These are phyloP conservation scores for Dasypogon diadema DNA, from an alignment of 2,888 invertebrate genomes.

Conservation along the genomic window DNA sequence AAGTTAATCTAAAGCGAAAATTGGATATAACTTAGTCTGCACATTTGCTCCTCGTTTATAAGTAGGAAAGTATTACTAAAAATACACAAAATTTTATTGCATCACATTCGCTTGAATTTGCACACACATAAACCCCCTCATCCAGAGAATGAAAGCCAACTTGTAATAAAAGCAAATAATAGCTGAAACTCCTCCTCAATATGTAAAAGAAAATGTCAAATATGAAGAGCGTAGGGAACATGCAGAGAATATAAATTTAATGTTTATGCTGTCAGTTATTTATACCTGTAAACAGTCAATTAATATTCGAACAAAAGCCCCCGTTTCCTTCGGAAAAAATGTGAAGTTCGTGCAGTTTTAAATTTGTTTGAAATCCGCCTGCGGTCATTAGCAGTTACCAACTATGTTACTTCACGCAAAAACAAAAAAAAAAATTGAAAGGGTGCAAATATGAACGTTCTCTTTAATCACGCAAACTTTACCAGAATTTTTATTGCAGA, in stretches of 20 bases:
- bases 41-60: no score
- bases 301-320: neutral
- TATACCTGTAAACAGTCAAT: conserved; percentile 4
- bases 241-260: conserved; percentile 18
- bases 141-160: no score
- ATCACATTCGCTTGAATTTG: no score
- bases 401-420: no score
- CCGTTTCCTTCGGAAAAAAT: neutral
- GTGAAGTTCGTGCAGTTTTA: neutral
- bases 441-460: neutral
- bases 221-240: neutral
- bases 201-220: conserved; percentile 1
- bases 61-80: no score
- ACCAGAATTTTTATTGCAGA: conserved; percentile 1
- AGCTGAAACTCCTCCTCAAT: no score
- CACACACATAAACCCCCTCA: no score
- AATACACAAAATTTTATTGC: no score
- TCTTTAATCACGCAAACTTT: conserved; percentile 23
- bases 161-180: conserved; percentile 3
- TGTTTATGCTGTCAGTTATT: conserved; percentile 4
- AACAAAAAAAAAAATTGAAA: neutral
- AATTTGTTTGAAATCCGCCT: neutral
- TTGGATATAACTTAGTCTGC: no score
- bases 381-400: neutral
- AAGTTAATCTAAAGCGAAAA: no score